These are phyloP conservation scores for Urechis unicinctus DNA, from an alignment of 2,888 invertebrate species.

Conservation along the genomic window DNA sequence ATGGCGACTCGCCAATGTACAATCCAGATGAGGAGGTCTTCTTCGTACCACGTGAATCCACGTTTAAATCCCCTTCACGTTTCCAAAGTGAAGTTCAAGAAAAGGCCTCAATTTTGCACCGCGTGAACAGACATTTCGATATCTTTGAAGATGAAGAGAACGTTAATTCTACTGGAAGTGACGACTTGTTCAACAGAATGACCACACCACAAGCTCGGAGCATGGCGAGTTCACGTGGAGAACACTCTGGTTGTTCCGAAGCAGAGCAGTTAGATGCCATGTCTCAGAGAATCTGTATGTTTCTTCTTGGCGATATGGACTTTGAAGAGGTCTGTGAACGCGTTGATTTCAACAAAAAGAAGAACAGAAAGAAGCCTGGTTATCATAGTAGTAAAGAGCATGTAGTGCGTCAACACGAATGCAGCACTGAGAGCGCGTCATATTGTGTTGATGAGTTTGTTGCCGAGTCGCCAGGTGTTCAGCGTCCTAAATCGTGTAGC, in stretches of 20 bases:
- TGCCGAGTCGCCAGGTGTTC: not conserved
- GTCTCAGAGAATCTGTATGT: not conserved
- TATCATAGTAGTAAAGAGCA: not conserved
- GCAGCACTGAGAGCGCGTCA: not conserved
- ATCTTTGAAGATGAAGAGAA: conserved; percentile 1
- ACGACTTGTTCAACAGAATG: not conserved
- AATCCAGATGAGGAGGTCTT: not conserved
- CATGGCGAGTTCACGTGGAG: not conserved
- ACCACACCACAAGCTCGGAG: not conserved
- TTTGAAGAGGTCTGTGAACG: not conserved
- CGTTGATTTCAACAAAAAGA: not conserved
- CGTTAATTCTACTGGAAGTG: not conserved
- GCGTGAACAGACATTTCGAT: not conserved
- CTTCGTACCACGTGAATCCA: not conserved
- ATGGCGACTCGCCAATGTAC: not conserved
- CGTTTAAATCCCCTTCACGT: not conserved
- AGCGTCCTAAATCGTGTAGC: not conserved
- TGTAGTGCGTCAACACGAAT: not conserved
- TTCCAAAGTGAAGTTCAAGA: no score
- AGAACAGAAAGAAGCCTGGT: not conserved
- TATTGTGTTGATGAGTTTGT: not conserved
- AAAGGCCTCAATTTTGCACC: no score
- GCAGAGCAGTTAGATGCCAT: not conserved
- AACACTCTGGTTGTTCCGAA: not conserved
- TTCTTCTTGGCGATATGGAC: conserved; percentile 7